These are phyloP conservation scores for Gila orcuttii DNA, from an alignment of 2,113 vertebrate species.

Conservation along the genomic window DNA sequence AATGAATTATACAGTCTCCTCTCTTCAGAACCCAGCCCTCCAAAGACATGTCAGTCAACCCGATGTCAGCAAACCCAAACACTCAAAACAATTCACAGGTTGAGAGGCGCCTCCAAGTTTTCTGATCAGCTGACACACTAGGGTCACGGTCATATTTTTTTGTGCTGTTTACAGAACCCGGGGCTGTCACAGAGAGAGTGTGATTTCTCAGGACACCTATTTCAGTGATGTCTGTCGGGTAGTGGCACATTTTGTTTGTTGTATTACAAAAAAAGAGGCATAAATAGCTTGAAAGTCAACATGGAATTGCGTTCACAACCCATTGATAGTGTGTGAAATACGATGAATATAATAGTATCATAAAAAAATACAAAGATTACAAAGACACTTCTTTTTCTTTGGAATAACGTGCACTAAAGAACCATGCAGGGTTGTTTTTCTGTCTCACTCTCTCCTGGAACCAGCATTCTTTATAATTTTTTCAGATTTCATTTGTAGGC, in stretches of 20 bases:
- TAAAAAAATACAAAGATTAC: neutral
- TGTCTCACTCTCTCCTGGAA: too few relatives aligned
- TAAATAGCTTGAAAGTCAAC: neutral
- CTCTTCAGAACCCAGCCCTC: neutral
- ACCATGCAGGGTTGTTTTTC: too few relatives aligned
- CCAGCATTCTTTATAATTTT: too few relatives aligned
- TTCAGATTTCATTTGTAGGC: too few relatives aligned
- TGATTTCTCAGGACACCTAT: conserved; percentile 12
- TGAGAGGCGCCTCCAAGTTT: neutral
- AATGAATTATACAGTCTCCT: neutral
- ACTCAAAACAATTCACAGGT: conserved; percentile 17
- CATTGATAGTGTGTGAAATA: neutral
- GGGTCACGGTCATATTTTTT: neutral
- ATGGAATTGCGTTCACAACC: conserved; percentile 1
- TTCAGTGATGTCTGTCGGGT: neutral
- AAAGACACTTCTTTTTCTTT: neutral
- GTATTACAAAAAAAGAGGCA: neutral
- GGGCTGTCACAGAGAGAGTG: neutral
- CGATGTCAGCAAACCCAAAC: neutral
- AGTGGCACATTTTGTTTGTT: neutral
- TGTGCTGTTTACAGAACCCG: neutral
- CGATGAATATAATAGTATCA: too few relatives aligned
- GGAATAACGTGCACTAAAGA: neutral
- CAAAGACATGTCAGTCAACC: neutral
- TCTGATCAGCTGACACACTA: neutral